Conservation (phyloP, 2,113 vertebrate species). For the Microcebus tavaratra region DNA sequence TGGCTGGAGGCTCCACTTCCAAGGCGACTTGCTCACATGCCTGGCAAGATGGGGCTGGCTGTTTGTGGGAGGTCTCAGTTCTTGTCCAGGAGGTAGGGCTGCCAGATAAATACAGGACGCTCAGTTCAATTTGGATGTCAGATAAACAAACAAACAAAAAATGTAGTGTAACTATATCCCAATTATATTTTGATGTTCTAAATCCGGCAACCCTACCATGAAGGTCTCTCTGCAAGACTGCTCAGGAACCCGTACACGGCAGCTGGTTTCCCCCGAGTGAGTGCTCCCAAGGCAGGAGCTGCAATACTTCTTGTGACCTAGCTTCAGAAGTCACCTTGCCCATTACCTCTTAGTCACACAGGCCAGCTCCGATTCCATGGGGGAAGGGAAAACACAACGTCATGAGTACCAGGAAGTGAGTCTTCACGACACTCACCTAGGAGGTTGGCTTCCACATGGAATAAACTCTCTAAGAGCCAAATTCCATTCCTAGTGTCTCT, state of each 20-base stretch:
- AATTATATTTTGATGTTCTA: not conserved
- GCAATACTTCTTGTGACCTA: not conserved
- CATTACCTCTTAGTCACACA: not conserved
- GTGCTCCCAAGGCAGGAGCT: not conserved
- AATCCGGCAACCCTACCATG: not conserved
- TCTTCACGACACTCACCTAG: not conserved
- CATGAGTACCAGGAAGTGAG: not conserved
- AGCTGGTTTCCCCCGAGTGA: not conserved
- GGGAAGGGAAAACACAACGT: not conserved
- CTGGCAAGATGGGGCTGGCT: not conserved
- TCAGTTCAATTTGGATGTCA: not conserved
- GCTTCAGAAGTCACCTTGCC: not conserved
- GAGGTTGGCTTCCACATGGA: not conserved
- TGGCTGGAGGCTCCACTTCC: not conserved
- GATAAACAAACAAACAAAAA: not conserved
- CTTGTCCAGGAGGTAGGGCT: not conserved
- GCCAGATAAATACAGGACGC: not conserved
- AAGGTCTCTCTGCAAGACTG: not conserved
- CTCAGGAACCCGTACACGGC: not conserved
- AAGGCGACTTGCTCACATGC: not conserved
- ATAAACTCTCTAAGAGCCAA: not conserved
- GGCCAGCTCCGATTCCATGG: not conserved
- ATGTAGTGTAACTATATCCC: not conserved
- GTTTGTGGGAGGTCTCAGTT: not conserved
- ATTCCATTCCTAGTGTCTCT: not conserved